A percentile compares a stretch with the other conserved stretches of the same genome.
Conservation (phyloP, 2,888 invertebrate species). For the Timandra comae region DNA sequence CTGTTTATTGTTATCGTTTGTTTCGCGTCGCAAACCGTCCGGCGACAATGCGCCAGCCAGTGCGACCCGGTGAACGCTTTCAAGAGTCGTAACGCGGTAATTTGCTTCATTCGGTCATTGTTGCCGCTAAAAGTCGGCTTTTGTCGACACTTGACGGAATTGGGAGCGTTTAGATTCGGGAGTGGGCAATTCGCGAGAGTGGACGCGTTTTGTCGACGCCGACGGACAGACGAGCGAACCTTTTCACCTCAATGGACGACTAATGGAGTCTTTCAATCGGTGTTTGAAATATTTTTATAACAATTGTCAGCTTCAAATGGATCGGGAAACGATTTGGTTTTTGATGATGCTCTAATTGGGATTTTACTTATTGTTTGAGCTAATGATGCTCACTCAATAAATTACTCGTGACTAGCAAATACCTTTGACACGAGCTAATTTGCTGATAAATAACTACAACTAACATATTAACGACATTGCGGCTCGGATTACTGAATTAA, state of each 20-base stretch:
- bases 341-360: no score
- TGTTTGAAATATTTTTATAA: conserved; percentile 22
- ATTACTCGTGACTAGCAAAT: no score
- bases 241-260: conserved; percentile 26
- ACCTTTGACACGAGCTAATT: no score
- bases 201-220: conserved; percentile 47
- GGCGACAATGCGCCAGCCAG: conserved; percentile 57
- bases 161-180: conserved; percentile 72
- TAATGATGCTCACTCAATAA: no score
- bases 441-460: no score
- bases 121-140: conserved; percentile 70
- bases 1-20: conserved; percentile 75
- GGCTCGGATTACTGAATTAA: no score
- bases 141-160: conserved; percentile 71
- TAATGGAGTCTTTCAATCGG: conserved; percentile 25
- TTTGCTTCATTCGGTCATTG: conserved; percentile 72
- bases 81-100: conserved; percentile 71
- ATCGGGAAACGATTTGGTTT: not conserved
- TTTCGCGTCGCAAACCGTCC: conserved; percentile 71
- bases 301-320: conserved; percentile 6
- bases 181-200: conserved; percentile 66
- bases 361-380: no score
- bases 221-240: conserved; percentile 12
- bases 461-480: no score
- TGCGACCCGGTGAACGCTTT: conserved; percentile 67